Evolutionary conservation across 1,140 invertebrate genomes (phyloP).

Genomic region (Diploscapter pachys): DNA sequence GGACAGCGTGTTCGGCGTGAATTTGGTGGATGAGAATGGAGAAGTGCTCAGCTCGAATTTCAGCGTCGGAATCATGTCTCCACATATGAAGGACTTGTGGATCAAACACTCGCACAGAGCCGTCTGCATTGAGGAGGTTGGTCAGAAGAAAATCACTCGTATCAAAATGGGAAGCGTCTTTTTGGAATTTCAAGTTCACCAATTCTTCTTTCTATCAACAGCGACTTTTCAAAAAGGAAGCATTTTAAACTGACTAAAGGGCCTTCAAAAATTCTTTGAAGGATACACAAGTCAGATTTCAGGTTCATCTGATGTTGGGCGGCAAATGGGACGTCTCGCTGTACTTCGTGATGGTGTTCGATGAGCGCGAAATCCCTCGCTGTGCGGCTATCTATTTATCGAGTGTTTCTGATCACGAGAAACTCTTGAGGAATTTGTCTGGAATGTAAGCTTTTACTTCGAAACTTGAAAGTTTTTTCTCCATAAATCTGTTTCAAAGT

Average conservation of each 20-base stretch:
- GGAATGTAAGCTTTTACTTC: too few relatives aligned
- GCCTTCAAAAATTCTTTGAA: background rate
- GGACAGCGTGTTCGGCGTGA: background rate
- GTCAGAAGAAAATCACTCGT: too few relatives aligned
- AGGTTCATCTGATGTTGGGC: conserved; percentile 16
- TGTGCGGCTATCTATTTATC: conserved; percentile 17
- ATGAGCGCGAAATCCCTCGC: conserved; percentile 1
- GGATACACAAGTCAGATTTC: background rate
- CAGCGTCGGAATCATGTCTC: conserved; percentile 21
- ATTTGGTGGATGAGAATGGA: background rate
- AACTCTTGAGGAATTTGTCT: too few relatives aligned
- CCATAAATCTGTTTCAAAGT: too few relatives aligned
- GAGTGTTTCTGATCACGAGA: background rate
- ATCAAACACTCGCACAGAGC: background rate
- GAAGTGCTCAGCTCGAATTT: background rate
- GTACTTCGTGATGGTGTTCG: conserved; percentile 8
- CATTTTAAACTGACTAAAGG: too few relatives aligned
- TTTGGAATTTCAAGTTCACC: too few relatives aligned
- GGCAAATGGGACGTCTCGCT: background rate
- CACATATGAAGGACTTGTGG: conserved; percentile 21
- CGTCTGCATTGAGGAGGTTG: conserved; percentile 9
- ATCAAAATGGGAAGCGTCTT: too few relatives aligned
- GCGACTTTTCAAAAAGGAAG: too few relatives aligned
- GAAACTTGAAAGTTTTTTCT: too few relatives aligned
- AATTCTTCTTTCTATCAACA: too few relatives aligned